phyloP scores from a whole-genome alignment of 2,797 vertebrate species.

The Phalloptychus januarius region DNA sequence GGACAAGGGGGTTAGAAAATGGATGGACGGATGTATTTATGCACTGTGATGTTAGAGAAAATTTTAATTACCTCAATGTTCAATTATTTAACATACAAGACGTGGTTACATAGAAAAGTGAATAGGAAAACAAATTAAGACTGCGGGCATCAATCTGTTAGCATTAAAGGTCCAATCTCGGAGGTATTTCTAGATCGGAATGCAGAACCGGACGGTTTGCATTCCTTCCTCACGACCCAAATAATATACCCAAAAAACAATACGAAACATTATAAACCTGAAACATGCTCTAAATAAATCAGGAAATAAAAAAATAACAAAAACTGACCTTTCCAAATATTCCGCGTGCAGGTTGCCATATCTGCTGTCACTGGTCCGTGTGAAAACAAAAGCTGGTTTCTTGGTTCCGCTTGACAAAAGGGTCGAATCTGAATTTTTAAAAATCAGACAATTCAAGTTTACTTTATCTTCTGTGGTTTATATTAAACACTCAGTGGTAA shows the following conservation, averaged over 20 bases:
- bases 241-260: accelerated
- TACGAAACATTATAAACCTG: accelerated
- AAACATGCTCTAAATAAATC: accelerated
- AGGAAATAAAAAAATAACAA: neutral
- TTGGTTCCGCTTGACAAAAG: constrained; percentile 44
- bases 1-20: too few relatives aligned
- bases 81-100: neutral
- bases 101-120: neutral
- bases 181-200: neutral
- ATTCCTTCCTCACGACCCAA: neutral
- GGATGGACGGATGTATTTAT: too few relatives aligned
- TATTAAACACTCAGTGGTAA: accelerated
- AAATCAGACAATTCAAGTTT: accelerated
- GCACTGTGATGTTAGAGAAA: neutral
- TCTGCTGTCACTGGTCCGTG: constrained; percentile 45
- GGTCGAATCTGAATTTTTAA: neutral
- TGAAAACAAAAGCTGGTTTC: constrained; percentile 15
- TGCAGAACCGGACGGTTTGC: neutral
- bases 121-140: neutral
- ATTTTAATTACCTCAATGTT: neutral
- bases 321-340: constrained; percentile 77
- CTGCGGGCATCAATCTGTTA: neutral
- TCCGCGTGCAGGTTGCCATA: constrained; percentile 74
- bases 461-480: accelerated
- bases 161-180: neutral